Conservation (phyloP, 2,113 vertebrate genomes). For the Chionis minor region DNA sequence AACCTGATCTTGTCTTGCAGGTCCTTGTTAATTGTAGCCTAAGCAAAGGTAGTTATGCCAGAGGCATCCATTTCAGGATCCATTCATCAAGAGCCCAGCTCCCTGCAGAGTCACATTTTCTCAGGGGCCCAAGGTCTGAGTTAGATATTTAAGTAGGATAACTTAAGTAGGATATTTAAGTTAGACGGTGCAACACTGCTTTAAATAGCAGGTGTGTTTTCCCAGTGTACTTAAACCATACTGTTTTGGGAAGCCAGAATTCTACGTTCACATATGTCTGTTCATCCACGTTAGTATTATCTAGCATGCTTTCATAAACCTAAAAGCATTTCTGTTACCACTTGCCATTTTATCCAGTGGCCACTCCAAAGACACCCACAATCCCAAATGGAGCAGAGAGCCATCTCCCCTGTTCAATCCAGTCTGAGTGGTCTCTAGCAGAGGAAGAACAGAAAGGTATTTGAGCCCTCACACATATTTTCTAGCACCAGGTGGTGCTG, state of each 20-base stretch:
- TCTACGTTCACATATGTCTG: not conserved
- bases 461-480: not conserved
- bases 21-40: not conserved
- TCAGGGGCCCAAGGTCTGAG: not conserved
- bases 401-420: not conserved
- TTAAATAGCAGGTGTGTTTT: not conserved
- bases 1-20: not conserved
- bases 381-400: not conserved
- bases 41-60: not conserved
- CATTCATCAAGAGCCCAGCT: not conserved
- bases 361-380: fast-evolving
- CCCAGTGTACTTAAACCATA: not conserved
- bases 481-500: not conserved
- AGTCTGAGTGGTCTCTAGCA: not conserved
- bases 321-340: not conserved
- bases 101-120: not conserved
- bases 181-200: not conserved
- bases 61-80: not conserved
- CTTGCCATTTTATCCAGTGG: not conserved
- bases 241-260: not conserved
- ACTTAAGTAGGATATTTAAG: not conserved
- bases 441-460: not conserved
- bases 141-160: not conserved
- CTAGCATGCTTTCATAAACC: not conserved
- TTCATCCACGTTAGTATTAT: not conserved